These are phyloP conservation scores for Euthynnus affinis DNA, from an alignment of 2,797 vertebrate species.

Conservation along the genomic window DNA sequence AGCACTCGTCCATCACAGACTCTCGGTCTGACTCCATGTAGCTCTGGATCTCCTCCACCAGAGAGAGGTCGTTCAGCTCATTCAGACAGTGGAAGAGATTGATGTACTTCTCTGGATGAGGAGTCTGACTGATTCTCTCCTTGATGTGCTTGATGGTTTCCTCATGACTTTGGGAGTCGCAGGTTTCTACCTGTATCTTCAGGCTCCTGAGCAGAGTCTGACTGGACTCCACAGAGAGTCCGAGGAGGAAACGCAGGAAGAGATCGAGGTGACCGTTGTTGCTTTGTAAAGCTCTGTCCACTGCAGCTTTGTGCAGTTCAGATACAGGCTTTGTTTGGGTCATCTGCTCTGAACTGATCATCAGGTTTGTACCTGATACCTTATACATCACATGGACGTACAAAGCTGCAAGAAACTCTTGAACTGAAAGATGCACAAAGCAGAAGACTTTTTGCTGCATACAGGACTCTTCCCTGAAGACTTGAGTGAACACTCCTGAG, in stretches of 20 bases:
- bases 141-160: conserved; percentile 34
- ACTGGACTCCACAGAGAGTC: conserved; percentile 40
- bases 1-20: background rate
- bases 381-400: conserved; percentile 30
- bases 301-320: conserved; percentile 33
- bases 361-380: background rate
- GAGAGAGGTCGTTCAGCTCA: conserved; percentile 35
- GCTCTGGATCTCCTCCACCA: conserved; percentile 30
- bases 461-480: conserved; percentile 12
- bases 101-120: conserved; percentile 21
- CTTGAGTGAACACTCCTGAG: conserved; percentile 43
- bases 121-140: conserved; percentile 9
- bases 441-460: conserved; percentile 20
- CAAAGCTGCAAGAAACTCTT: conserved; percentile 59
- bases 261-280: conserved; percentile 41
- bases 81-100: conserved; percentile 13
- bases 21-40: conserved; percentile 7
- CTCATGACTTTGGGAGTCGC: background rate
- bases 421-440: conserved; percentile 67
- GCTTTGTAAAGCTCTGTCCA: conserved; percentile 42
- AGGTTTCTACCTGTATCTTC: background rate
- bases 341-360: background rate
- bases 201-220: conserved; percentile 21
- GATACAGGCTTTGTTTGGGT: background rate
- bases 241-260: conserved; percentile 44